Evolutionary conservation across 1,140 invertebrate genomes (phyloP), one percentile per base, ranked within the genome.

Genomic region (Drosophila sechellia): DNA sequence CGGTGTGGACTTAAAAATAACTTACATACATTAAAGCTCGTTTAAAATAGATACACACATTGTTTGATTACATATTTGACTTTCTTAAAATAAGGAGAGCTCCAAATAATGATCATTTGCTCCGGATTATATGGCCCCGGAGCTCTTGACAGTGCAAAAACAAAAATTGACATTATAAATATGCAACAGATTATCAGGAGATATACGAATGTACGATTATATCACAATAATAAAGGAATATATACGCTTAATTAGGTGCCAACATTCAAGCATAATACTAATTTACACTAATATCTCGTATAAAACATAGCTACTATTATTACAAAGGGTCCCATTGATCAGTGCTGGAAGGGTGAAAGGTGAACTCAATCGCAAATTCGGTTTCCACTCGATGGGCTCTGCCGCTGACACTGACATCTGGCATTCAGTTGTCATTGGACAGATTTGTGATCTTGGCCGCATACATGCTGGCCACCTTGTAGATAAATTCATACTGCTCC

Each of bases 401-500:
- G 11, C 43, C 43, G 4, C 20, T 22, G 3, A 22, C 10, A 11
- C 3, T 8, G 43, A 3, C 27, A 5, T 6, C 3, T 13, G 43
- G 17, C n/a, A 34, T 46, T 83, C 46, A 90, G 50, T 91, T 92
- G 72, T 92, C 91, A 70, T 83, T 91, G 63, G 83, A 84, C 59
- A 90, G 60, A 81, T 90, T 92, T 77, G 91, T 85, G 40, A 92
- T 91, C 83, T 92, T 92, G 55, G 90, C 90, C 64, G 91, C 91
- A 70, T 92, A 92, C 79, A 92, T 85, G 74, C 91, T 90, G 68
- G 91, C 89, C 61, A 95, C 94, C 93, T 94, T 95, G 90, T 95
- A 95, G 57, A 95, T 93, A 93, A 95, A 95, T 90, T 94, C 93
- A 81, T 95, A 95, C 92, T 95, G 94, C 78, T 95, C 94, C 81